Evolutionary conservation across 2,797 vertebrate species (phyloP).

Genomic region (Xiphophorus birchmanni): DNA sequence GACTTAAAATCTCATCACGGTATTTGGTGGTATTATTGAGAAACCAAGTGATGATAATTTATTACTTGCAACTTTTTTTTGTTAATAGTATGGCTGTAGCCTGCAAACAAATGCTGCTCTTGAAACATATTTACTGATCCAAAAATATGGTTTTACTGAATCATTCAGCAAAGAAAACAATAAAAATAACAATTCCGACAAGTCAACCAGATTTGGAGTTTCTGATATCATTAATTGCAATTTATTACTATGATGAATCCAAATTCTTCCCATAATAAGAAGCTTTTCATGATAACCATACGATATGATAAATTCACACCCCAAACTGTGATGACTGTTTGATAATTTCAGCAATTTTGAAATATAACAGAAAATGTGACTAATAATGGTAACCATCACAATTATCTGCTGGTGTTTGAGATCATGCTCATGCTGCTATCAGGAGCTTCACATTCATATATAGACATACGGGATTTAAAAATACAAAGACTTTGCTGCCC

Average conservation of each 20-base stretch:
- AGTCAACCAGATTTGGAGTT: background rate
- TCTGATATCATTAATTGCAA: background rate
- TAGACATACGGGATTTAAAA: background rate
- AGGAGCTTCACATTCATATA: background rate
- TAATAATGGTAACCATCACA: background rate
- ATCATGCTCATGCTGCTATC: background rate
- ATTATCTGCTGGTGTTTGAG: background rate
- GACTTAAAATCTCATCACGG: too few relatives aligned
- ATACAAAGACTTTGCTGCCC: constrained; percentile 43
- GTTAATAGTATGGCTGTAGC: too few relatives aligned
- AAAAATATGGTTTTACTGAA: background rate
- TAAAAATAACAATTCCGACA: background rate
- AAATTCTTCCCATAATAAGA: too few relatives aligned
- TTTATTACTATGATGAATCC: background rate
- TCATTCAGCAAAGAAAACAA: background rate
- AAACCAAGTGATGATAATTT: too few relatives aligned
- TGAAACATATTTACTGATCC: too few relatives aligned
- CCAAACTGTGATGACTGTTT: background rate
- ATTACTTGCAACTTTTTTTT: too few relatives aligned
- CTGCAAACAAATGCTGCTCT: too few relatives aligned
- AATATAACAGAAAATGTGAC: background rate
- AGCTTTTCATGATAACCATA: too few relatives aligned
- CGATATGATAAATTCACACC: too few relatives aligned
- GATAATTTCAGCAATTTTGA: background rate
- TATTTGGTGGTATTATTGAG: too few relatives aligned